Evolutionary conservation across 2,888 invertebrate species (phyloP).

Genomic region (Ophion ellenae): DNA sequence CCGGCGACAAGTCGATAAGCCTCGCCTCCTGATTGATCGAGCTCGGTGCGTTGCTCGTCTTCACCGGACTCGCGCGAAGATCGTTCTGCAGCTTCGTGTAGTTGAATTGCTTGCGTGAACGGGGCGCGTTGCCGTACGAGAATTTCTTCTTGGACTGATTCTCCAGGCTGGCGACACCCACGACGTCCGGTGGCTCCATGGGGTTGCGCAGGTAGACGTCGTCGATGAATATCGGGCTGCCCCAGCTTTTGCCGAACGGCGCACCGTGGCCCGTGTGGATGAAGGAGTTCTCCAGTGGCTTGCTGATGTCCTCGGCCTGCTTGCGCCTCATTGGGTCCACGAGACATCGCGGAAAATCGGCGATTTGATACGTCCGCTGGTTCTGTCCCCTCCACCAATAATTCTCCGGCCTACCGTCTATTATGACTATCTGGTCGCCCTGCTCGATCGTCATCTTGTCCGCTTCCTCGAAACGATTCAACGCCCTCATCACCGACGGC

Average conservation of each 20-base stretch:
- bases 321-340: constrained; percentile 90
- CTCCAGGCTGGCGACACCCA: constrained; percentile 83
- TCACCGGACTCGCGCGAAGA: constrained; percentile 78
- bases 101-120: constrained; percentile 89
- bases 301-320: constrained; percentile 90
- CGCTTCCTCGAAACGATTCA: constrained; percentile 88
- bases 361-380: constrained; percentile 94
- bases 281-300: constrained; percentile 92
- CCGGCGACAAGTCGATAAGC: constrained; percentile 90
- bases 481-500: constrained; percentile 88
- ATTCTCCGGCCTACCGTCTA: constrained; percentile 94
- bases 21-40: constrained; percentile 86
- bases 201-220: constrained; percentile 91
- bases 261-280: constrained; percentile 92
- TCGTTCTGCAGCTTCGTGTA: constrained; percentile 94
- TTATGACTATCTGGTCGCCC: constrained; percentile 94
- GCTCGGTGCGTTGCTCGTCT: constrained; percentile 81
- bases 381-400: constrained; percentile 99
- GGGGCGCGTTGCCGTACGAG: constrained; percentile 77
- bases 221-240: constrained; percentile 91
- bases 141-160: constrained; percentile 84
- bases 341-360: constrained; percentile 92
- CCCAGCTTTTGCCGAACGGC: constrained; percentile 92
- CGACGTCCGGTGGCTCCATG: constrained; percentile 89
- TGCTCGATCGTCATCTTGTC: constrained; percentile 91